Evolutionary conservation across 2,888 invertebrate species (phyloP).

Genomic region (Lapara coniferarum): DNA sequence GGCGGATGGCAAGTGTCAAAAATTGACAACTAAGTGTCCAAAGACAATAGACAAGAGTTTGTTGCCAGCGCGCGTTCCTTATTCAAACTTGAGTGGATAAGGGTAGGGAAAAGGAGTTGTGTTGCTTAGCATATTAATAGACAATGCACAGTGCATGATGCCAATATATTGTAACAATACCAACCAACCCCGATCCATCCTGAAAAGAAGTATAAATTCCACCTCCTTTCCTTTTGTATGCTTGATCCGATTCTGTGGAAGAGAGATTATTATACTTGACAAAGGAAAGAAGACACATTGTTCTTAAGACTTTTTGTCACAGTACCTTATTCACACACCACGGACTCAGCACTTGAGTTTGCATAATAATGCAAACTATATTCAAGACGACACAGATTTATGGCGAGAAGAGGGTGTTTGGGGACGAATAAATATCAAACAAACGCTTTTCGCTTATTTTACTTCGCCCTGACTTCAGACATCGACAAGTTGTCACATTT

Average conservation of each 20-base stretch:
- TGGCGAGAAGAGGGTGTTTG: slow-evolving; percentile 56
- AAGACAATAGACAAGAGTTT: too few relatives aligned
- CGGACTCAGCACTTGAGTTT: slow-evolving; percentile 61
- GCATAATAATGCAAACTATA: slow-evolving; percentile 76
- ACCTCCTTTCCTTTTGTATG: not conserved
- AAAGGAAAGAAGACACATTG: slow-evolving; percentile 23
- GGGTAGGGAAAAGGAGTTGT: too few relatives aligned
- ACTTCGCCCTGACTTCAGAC: slow-evolving; percentile 1
- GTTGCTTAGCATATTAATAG: too few relatives aligned
- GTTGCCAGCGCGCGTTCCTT: too few relatives aligned
- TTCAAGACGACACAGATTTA: slow-evolving; percentile 69
- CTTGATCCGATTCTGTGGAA: not conserved
- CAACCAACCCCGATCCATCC: too few relatives aligned
- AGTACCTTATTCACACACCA: slow-evolving; percentile 50
- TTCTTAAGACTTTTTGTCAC: slow-evolving; percentile 24
- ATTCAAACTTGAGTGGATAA: too few relatives aligned
- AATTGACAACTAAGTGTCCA: too few relatives aligned
- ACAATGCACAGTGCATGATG: too few relatives aligned
- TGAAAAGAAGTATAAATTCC: not conserved
- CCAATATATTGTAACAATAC: too few relatives aligned
- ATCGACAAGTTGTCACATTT: slow-evolving; percentile 20
- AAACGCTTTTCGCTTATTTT: slow-evolving; percentile 50
- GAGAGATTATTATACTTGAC: slow-evolving; percentile 18
- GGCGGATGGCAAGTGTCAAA: too few relatives aligned
- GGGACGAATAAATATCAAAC: slow-evolving; percentile 64